These are phyloP conservation scores for Coranthus polyacanthus DNA, from an alignment of 2,797 vertebrate species.

Conservation along the genomic window DNA sequence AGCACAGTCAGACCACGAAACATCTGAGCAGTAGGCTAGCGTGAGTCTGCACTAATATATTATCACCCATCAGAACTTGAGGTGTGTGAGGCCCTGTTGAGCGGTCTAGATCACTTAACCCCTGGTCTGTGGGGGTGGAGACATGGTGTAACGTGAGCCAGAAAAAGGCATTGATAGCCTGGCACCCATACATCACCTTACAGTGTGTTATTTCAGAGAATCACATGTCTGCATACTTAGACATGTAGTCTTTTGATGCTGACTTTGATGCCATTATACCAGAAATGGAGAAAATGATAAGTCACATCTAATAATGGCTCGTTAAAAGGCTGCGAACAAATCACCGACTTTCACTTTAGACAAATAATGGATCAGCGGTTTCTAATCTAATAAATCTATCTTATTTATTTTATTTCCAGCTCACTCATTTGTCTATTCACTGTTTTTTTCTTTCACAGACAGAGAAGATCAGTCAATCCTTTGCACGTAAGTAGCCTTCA, in stretches of 20 bases:
- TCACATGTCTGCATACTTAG: slow-evolving; percentile 13
- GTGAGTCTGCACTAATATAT: slow-evolving; percentile 5
- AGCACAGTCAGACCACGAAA: background rate
- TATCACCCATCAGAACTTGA: slow-evolving; percentile 12
- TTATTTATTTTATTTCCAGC: background rate
- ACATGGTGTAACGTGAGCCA: slow-evolving; percentile 37
- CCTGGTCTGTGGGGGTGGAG: slow-evolving; percentile 1
- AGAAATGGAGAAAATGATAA: background rate
- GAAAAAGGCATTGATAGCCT: background rate
- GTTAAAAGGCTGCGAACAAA: too few species aligned
- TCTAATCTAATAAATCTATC: too few species aligned
- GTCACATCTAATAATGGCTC: background rate
- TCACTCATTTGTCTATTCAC: slow-evolving; percentile 12
- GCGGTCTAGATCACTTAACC: slow-evolving; percentile 11
- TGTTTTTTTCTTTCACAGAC: slow-evolving; percentile 80
- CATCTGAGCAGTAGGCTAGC: background rate
- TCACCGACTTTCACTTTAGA: too few species aligned
- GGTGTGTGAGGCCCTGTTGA: background rate
- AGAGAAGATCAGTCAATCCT: slow-evolving; percentile 94
- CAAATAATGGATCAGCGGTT: too few species aligned
- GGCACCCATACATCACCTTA: slow-evolving; percentile 1
- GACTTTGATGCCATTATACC: background rate
- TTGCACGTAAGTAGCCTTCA: slow-evolving; percentile 91
- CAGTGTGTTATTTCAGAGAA: slow-evolving; percentile 27
- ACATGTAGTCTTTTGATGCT: background rate